Percentiles rank a stretch among this genome's conserved stretches.
Evolutionary conservation across 30 jellyfish, hydroid and myxozoan genomes (phyloP).

Genomic region (Clytia hemisphaerica): DNA sequence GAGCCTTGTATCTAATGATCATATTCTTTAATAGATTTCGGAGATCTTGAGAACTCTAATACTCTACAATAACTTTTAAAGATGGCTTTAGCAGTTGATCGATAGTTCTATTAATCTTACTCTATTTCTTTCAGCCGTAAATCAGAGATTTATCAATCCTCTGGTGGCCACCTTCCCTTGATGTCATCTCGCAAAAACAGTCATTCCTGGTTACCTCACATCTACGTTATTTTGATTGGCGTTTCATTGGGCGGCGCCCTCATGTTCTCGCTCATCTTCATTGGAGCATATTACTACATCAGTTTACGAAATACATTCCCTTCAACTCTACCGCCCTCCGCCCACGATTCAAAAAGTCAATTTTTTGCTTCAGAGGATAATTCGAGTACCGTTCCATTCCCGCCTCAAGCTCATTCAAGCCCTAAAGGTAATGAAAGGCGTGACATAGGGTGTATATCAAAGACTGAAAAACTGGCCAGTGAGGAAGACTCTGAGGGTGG

Average conservation of each 20-base stretch:
- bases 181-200: not conserved
- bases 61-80: no score
- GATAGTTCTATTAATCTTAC: no score
- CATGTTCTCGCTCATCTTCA: constrained; percentile 76
- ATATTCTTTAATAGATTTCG: no score
- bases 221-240: constrained; percentile 83
- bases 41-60: no score
- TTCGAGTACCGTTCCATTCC: constrained; percentile 3
- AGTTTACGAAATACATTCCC: constrained; percentile 22
- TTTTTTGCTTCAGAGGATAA: constrained; percentile 6
- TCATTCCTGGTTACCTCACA: constrained; percentile 73
- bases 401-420: constrained; percentile 32
- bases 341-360: no score
- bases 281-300: constrained; percentile 59
- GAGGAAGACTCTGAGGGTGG: no score
- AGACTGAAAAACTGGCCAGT: no score
- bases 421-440: constrained; percentile 31
- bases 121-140: constrained; percentile 24
- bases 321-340: not conserved
- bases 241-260: constrained; percentile 95
- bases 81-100: no score
- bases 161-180: not conserved
- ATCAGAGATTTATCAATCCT: not conserved
- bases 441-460: no score
- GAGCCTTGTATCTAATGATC: no score